A percentile compares a stretch with the other conserved stretches of the same genome.
Conservation (phyloP, 2,113 vertebrate genomes). For the Vireo altiloquus region DNA sequence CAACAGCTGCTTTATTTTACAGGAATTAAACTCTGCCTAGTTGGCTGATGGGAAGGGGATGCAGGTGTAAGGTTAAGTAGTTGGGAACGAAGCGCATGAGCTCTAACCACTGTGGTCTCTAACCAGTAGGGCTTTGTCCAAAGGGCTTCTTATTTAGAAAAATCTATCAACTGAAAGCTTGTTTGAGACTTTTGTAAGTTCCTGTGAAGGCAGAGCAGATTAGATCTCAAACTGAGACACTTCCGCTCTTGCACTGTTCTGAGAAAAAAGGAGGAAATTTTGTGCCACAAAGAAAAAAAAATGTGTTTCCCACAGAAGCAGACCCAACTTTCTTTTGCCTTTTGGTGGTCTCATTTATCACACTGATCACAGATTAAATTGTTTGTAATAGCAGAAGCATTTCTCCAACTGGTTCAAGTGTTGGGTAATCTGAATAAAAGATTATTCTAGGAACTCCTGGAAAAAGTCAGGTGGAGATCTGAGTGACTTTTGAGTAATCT, state of each 20-base stretch:
- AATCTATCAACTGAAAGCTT: background rate
- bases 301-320: background rate
- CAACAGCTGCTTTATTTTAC: background rate
- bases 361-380: background rate
- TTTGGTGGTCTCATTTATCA: background rate
- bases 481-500: background rate
- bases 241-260: constrained; percentile 51
- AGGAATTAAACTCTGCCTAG: background rate
- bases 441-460: background rate
- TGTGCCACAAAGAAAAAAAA: background rate
- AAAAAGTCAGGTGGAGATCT: background rate
- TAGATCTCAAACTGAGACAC: constrained; percentile 55
- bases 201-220: constrained; percentile 50
- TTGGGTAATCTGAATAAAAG: background rate
- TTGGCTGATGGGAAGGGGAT: background rate
- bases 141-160: background rate
- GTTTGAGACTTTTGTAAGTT: constrained; percentile 22
- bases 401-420: background rate
- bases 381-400: background rate
- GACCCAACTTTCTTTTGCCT: background rate
- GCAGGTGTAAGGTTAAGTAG: background rate
- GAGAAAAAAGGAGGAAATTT: constrained; percentile 68
- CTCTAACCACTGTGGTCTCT: background rate
- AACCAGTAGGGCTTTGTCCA: background rate
- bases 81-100: background rate